Evolutionary conservation across 2,113 vertebrate species (phyloP).

Genomic region (Solea solea): DNA sequence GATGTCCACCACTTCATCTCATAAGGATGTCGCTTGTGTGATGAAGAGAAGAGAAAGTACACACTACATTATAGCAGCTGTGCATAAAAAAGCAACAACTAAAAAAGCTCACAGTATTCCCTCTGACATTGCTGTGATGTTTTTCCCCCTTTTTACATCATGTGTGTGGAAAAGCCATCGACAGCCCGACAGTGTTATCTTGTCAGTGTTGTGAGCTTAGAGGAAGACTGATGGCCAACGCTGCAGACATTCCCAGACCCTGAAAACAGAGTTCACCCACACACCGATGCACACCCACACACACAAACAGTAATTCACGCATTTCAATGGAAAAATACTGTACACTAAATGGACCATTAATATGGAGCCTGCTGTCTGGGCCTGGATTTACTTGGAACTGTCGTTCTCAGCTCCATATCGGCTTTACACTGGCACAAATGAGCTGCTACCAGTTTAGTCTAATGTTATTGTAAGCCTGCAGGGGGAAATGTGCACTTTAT

Average conservation of each 20-base stretch:
- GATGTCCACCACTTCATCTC: not conserved
- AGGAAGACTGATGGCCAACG: slow-evolving; percentile 16
- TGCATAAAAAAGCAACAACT: not conserved
- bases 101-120: slow-evolving; percentile 3
- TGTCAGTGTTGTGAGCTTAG: slow-evolving; percentile 16
- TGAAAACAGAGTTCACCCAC: slow-evolving; percentile 17
- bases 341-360: slow-evolving; percentile 53
- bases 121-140: not conserved
- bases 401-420: slow-evolving; percentile 7
- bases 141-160: not conserved
- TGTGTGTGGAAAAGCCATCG: slow-evolving; percentile 3
- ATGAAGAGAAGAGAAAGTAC: not conserved
- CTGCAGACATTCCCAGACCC: slow-evolving; percentile 22
- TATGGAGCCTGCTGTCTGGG: slow-evolving; percentile 19
- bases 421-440: slow-evolving; percentile 36
- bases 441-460: slow-evolving; percentile 44
- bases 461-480: slow-evolving; percentile 44
- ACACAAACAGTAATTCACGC: slow-evolving; percentile 20
- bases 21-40: not conserved
- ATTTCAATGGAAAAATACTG: slow-evolving; percentile 15
- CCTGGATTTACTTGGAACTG: slow-evolving; percentile 12
- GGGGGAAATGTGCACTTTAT: slow-evolving; percentile 39
- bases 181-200: not conserved
- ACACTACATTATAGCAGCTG: no score
- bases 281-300: not conserved